A percentile compares a stretch with the other conserved stretches of the same genome.
Evolutionary conservation across 1,140 invertebrate genomes (phyloP).

Genomic region (Tetragnatha versicolor): DNA sequence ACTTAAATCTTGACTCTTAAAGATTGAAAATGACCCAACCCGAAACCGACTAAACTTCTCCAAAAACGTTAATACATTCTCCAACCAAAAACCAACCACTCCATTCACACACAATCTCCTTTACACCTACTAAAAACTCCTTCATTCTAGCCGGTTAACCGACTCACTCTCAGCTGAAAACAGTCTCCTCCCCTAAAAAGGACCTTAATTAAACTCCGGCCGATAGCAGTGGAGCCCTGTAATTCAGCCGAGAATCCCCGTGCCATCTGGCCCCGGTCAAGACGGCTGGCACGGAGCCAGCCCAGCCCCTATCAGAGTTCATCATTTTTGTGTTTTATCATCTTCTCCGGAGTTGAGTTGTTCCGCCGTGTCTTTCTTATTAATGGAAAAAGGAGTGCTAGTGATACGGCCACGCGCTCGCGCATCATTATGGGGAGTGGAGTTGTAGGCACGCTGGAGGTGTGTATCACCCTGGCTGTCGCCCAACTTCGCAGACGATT

Average conservation of each 20-base stretch:
- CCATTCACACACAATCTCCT: too few relatives aligned
- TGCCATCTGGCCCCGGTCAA: slow-evolving; percentile 36
- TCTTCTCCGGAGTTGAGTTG: slow-evolving; percentile 5
- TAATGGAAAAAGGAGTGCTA: slow-evolving; percentile 20
- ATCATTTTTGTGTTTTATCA: slow-evolving; percentile 39
- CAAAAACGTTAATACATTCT: too few relatives aligned
- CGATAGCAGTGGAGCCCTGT: background rate
- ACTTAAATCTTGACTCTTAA: too few relatives aligned
- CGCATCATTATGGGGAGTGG: slow-evolving; percentile 10
- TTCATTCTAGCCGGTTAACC: slow-evolving; percentile 14
- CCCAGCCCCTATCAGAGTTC: slow-evolving; percentile 6
- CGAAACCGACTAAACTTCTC: too few relatives aligned
- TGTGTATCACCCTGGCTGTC: slow-evolving; percentile 8
- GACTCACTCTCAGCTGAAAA: background rate
- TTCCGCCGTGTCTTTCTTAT: slow-evolving; percentile 32
- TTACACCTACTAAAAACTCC: too few relatives aligned
- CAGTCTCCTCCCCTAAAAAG: background rate
- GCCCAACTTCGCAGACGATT: slow-evolving; percentile 21
- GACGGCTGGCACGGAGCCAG: slow-evolving; percentile 17
- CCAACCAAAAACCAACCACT: too few relatives aligned
- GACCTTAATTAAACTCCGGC: slow-evolving; percentile 16
- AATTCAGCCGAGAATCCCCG: slow-evolving; percentile 12
- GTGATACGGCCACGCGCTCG: background rate
- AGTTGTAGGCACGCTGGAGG: background rate
- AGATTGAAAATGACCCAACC: too few relatives aligned